phyloP scores from a whole-genome alignment of 92 coral and sea anemone species.

The Metridium senile region DNA sequence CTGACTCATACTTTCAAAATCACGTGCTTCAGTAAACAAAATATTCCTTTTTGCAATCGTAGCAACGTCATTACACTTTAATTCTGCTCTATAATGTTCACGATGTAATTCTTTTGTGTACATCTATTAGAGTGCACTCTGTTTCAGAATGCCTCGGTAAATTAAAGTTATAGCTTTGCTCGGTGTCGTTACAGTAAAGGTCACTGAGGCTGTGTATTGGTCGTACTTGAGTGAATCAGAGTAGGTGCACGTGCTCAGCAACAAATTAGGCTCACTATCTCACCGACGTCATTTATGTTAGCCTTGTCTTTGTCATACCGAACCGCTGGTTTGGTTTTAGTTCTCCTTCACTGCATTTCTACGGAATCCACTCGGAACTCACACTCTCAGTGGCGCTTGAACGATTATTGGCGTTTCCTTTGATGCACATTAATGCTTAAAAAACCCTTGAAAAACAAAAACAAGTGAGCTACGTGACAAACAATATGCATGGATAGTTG shows the following conservation, averaged over 20 bases:
- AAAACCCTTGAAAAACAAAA: neutral
- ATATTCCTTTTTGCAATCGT: too few relatives aligned
- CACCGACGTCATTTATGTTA: neutral
- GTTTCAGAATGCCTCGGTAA: too few relatives aligned
- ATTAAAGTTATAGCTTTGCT: too few relatives aligned
- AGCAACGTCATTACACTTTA: too few relatives aligned
- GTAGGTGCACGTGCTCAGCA: constrained; percentile 7
- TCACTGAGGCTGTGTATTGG: neutral
- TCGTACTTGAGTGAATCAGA: neutral
- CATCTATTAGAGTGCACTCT: too few relatives aligned
- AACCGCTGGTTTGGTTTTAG: neutral
- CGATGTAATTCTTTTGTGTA: too few relatives aligned
- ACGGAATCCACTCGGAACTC: neutral
- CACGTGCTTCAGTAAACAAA: too few relatives aligned
- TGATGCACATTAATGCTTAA: neutral
- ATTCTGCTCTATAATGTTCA: too few relatives aligned
- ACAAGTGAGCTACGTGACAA: neutral
- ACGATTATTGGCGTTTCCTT: neutral
- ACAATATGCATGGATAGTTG: too few relatives aligned
- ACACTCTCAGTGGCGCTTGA: neutral
- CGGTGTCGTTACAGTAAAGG: neutral
- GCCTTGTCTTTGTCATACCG: neutral
- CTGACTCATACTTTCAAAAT: too few relatives aligned
- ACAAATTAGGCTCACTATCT: neutral
- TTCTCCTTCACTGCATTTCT: neutral